phyloP scores from a whole-genome alignment of 2,113 vertebrate genomes.

The Callithrix jacchus region DNA sequence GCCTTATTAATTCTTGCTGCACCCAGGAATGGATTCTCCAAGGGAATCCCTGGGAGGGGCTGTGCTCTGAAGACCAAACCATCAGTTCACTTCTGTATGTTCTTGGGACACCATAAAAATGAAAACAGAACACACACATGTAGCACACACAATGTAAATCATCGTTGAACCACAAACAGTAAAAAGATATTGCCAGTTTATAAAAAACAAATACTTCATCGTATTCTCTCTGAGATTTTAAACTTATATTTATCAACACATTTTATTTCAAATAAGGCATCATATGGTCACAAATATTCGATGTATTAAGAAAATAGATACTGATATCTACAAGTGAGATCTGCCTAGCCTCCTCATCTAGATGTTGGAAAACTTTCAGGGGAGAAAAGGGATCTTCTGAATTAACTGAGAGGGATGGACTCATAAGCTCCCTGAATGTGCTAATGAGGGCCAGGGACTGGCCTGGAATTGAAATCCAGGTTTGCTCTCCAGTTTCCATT shows the following conservation, averaged over 20 bases:
- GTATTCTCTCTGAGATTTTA: neutral
- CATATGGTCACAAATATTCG: neutral
- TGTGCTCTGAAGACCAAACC: neutral
- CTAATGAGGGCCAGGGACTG: neutral
- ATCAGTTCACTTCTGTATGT: neutral
- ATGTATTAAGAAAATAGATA: neutral
- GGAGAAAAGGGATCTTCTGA: neutral
- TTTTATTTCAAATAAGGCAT: neutral
- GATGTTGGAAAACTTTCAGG: neutral
- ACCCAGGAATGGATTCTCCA: accelerated
- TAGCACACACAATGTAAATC: neutral
- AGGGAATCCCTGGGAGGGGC: accelerated
- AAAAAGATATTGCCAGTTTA: too few species aligned
- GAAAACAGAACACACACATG: accelerated
- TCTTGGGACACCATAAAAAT: neutral
- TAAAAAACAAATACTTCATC: neutral
- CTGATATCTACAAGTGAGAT: neutral
- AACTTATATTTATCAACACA: neutral
- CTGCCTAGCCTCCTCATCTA: neutral
- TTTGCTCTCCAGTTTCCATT: neutral
- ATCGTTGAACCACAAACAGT: neutral
- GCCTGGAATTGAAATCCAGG: neutral
- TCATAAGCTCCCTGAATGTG: neutral
- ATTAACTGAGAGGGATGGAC: neutral
- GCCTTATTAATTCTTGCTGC: accelerated